Percentiles rank a stretch among this genome's conserved stretches.
phyloP scores from a whole-genome alignment of 2,113 vertebrate genomes.

The Pandion haliaetus region DNA sequence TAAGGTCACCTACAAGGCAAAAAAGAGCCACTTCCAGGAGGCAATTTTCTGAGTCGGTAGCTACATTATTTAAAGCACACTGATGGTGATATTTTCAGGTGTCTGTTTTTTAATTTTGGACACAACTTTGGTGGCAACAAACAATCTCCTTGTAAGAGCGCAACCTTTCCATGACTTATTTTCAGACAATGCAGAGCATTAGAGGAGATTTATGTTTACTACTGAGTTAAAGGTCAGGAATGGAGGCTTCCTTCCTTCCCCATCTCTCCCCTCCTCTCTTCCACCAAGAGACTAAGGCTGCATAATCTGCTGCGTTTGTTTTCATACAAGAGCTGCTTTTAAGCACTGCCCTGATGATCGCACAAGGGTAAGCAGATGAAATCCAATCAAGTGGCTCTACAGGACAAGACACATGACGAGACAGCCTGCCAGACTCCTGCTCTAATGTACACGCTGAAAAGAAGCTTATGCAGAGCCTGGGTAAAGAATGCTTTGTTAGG shows the following conservation, averaged over 20 bases:
- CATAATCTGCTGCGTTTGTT: conserved; percentile 56
- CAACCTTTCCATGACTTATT: not conserved
- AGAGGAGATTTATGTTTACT: conserved; percentile 64
- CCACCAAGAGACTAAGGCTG: conserved; percentile 22
- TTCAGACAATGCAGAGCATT: conserved; percentile 46
- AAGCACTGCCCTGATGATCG: conserved; percentile 58
- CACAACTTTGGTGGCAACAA: not conserved
- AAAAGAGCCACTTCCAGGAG: not conserved
- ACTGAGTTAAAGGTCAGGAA: conserved; percentile 66
- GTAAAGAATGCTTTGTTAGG: conserved; percentile 67
- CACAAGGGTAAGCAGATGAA: conserved; percentile 68
- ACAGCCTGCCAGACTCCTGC: conserved; percentile 51
- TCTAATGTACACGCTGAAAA: conserved; percentile 60
- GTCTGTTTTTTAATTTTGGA: conserved; percentile 33
- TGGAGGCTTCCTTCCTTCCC: conserved; percentile 31
- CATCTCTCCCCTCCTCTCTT: conserved; percentile 2
- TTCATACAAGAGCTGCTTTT: conserved; percentile 54
- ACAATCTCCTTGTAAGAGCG: conserved; percentile 11
- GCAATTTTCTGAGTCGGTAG: not conserved
- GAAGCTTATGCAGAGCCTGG: conserved; percentile 51
- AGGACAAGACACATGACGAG: conserved; percentile 64
- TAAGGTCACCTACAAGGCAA: not conserved
- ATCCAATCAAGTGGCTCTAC: conserved; percentile 72
- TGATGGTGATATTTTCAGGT: not conserved
- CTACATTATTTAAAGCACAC: not conserved